A percentile compares a stretch with the other conserved stretches of the same genome.
These are phyloP conservation scores for Muscidifurax raptorellus DNA, from an alignment of 1,140 invertebrate genomes.

Conservation along the genomic window DNA sequence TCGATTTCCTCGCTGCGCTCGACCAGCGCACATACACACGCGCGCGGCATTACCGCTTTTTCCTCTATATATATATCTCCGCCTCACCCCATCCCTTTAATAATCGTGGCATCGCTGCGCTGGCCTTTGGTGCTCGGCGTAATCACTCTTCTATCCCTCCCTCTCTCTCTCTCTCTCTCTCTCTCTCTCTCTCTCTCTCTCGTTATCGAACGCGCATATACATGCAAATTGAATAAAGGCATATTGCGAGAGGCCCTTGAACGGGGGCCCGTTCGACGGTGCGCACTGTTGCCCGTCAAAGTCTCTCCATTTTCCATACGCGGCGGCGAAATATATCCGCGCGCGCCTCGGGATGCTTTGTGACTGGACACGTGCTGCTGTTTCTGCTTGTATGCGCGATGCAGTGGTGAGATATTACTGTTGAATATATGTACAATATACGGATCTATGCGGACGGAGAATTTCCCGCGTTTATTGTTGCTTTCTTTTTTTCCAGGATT, in stretches of 20 bases:
- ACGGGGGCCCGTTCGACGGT: slow-evolving; percentile 24
- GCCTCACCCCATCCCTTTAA: not conserved
- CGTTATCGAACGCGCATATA: slow-evolving; percentile 9
- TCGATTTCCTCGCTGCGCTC: not conserved
- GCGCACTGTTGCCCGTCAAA: slow-evolving; percentile 53
- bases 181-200: not conserved
- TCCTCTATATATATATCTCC: not conserved
- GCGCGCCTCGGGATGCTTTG: not conserved
- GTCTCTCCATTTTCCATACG: slow-evolving; percentile 31
- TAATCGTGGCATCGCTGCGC: slow-evolving; percentile 14
- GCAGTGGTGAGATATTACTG: too few species aligned
- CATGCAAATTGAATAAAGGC: slow-evolving; percentile 48
- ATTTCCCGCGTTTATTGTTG: too few species aligned
- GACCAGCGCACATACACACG: not conserved
- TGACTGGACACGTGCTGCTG: not conserved
- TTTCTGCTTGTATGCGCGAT: too few species aligned
- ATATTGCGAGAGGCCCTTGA: slow-evolving; percentile 28
- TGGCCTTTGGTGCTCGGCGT: slow-evolving; percentile 21
- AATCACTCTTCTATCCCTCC: not conserved
- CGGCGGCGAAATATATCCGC: slow-evolving; percentile 11
- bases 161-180: too few species aligned
- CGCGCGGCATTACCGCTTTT: not conserved
- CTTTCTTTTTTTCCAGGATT: too few species aligned
- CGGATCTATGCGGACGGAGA: too few species aligned
- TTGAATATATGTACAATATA: too few species aligned